Conservation (phyloP, 2,888 invertebrate genomes). For the Globia sparganii region DNA sequence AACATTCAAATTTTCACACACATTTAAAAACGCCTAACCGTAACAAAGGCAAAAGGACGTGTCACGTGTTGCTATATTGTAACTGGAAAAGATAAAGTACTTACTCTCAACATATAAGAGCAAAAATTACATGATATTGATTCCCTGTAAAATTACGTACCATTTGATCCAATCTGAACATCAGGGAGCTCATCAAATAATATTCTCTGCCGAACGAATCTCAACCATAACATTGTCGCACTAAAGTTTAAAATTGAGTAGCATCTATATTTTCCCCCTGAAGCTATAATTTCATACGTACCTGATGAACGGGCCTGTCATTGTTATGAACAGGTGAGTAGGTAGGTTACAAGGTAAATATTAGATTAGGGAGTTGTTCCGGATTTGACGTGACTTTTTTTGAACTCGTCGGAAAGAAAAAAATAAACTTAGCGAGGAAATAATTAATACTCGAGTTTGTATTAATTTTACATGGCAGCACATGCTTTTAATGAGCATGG, state of each 20-base stretch:
- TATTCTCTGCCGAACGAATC: constrained; percentile 10
- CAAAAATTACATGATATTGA: constrained; percentile 36
- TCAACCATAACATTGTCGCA: neutral
- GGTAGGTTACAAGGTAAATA: constrained; percentile 43
- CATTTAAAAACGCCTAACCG: neutral
- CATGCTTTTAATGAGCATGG: neutral
- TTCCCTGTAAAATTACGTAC: constrained; percentile 47
- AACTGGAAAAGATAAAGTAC: neutral
- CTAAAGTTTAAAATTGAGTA: constrained; percentile 24
- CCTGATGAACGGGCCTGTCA: constrained; percentile 53
- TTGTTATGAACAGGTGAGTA: constrained; percentile 52
- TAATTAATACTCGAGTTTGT: constrained; percentile 21
- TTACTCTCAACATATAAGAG: constrained; percentile 11
- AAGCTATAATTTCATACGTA: constrained; percentile 55
- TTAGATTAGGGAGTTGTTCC: constrained; percentile 39
- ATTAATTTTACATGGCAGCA: neutral
- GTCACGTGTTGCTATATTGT: neutral
- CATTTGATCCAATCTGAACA: constrained; percentile 47
- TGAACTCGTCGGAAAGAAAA: constrained; percentile 7
- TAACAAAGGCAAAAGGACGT: neutral
- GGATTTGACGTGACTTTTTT: constrained; percentile 28
- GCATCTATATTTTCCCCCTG: constrained; percentile 11
- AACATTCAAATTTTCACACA: neutral
- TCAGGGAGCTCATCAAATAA: constrained; percentile 42
- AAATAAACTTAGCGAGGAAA: neutral